phyloP scores from a whole-genome alignment of 2,113 vertebrate genomes.

The Bombycilla garrulus region DNA sequence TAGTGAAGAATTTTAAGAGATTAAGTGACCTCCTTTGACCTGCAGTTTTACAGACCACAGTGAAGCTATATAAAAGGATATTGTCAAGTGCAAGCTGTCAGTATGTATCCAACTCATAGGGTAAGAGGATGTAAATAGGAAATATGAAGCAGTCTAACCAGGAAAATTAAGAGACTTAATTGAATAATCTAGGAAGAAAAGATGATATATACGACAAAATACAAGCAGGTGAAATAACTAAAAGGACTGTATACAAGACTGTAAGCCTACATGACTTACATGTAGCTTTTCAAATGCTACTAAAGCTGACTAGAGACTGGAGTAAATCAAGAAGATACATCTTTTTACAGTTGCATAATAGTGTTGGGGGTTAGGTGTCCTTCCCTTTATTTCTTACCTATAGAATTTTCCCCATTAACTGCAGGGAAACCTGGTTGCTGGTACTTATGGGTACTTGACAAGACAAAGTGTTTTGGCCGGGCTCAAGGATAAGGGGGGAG shows the following conservation, averaged over 20 bases:
- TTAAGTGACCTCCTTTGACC: not conserved
- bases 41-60: not conserved
- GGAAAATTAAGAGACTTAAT: not conserved
- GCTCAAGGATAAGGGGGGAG: too few species aligned
- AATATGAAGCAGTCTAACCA: not conserved
- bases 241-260: not conserved
- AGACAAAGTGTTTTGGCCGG: too few species aligned
- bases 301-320: not conserved
- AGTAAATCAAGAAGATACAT: not conserved
- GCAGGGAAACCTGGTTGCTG: too few species aligned
- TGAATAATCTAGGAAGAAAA: not conserved
- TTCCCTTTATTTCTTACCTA: too few species aligned
- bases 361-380: too few species aligned
- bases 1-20: not conserved
- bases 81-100: not conserved
- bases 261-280: not conserved
- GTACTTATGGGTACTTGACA: too few species aligned
- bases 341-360: not conserved
- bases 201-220: not conserved
- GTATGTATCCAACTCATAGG: not conserved
- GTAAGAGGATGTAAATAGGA: not conserved
- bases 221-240: not conserved
- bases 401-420: too few species aligned
- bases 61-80: not conserved
- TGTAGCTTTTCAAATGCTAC: not conserved